Evolutionary conservation across 2,888 invertebrate genomes (phyloP).

Genomic region (Temnothorax unifasciatus): DNA sequence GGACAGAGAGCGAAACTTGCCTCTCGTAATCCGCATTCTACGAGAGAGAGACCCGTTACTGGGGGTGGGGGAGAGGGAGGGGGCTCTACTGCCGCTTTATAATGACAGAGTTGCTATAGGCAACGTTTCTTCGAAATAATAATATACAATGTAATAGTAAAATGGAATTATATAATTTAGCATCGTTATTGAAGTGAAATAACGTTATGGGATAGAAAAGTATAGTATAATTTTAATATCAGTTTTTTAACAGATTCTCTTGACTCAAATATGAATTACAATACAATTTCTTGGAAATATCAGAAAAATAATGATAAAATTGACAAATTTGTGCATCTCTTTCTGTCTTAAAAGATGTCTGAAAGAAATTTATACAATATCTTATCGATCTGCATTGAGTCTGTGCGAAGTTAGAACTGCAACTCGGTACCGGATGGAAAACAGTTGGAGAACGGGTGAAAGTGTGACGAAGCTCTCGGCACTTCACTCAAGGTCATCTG

Average conservation of each 20-base stretch:
- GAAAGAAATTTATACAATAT: neutral
- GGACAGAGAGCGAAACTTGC: slow-evolving; percentile 80
- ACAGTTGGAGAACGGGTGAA: slow-evolving; percentile 68
- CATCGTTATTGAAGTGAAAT: neutral
- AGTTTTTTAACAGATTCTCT: neutral
- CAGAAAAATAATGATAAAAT: neutral
- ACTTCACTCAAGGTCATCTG: slow-evolving; percentile 67
- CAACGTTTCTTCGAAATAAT: slow-evolving; percentile 25
- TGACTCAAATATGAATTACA: neutral
- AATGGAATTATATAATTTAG: neutral
- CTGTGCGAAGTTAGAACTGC: neutral
- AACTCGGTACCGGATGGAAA: slow-evolving; percentile 58
- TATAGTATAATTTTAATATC: neutral
- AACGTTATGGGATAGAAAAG: neutral
- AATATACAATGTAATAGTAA: slow-evolving; percentile 13
- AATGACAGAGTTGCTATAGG: slow-evolving; percentile 23
- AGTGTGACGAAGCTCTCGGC: slow-evolving; percentile 61
- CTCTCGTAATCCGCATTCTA: slow-evolving; percentile 80
- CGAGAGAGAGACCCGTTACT: slow-evolving; percentile 79
- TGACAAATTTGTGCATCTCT: neutral
- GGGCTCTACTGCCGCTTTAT: slow-evolving; percentile 60
- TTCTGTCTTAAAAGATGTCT: neutral
- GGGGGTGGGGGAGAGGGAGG: slow-evolving; percentile 66
- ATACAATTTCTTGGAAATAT: neutral
- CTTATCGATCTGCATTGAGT: neutral